phyloP scores from a whole-genome alignment of 2,797 vertebrate species.

The Nasua narica region DNA sequence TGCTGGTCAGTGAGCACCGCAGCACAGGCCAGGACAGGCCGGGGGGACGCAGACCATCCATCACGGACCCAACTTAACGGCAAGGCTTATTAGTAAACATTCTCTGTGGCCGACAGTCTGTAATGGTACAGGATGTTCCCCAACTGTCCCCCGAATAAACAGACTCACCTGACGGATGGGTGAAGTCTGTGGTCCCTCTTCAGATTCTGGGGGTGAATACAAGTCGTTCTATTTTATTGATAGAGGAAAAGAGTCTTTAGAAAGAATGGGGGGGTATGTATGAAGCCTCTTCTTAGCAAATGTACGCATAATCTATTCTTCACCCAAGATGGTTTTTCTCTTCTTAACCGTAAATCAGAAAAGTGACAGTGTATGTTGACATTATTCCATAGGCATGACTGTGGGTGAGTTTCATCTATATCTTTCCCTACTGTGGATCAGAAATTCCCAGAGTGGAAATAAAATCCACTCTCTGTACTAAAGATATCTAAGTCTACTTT shows the following conservation, averaged over 20 bases:
- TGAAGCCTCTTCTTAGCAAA: conserved; percentile 59
- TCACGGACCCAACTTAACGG: conserved; percentile 83
- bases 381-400: conserved; percentile 59
- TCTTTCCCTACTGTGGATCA: conserved; percentile 62
- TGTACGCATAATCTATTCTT: conserved; percentile 55
- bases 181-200: conserved; percentile 43
- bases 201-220: not conserved
- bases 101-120: conserved; percentile 72
- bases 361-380: conserved; percentile 33
- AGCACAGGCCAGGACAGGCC: conserved; percentile 78
- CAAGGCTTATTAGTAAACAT: conserved; percentile 82
- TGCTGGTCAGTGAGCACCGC: conserved; percentile 80
- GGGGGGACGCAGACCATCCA: conserved; percentile 78
- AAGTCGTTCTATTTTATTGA: conserved; percentile 27
- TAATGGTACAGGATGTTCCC: conserved; percentile 61
- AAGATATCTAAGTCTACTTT: conserved; percentile 75
- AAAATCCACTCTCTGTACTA: conserved; percentile 73
- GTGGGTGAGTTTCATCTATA: conserved; percentile 53
- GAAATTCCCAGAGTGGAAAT: conserved; percentile 79
- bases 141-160: conserved; percentile 50
- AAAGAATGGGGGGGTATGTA: not conserved
- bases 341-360: conserved; percentile 65
- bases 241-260: conserved; percentile 27
- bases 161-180: conserved; percentile 59
- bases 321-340: not conserved